Base-by-base conservation (phyloP, 2,888 invertebrate species). In the Onthophagus sagittarius region DNA sequence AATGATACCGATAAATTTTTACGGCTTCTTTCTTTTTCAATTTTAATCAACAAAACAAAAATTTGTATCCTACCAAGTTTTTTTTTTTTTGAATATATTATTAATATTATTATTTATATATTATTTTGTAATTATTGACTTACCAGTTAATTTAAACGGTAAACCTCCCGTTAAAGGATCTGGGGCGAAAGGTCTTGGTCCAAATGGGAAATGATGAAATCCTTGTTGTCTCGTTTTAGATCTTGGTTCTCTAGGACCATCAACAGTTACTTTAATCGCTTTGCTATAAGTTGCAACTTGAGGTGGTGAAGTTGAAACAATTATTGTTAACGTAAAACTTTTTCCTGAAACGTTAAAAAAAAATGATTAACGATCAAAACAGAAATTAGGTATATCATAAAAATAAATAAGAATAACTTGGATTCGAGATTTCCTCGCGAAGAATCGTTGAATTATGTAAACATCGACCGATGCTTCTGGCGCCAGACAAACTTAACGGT, bases 261-360 rank as follows among this genome's bases (percentile, higher is more conserved):
- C 99, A 76, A 99, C 99, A 0, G 99, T 99, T 81, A 99, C 98
- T 88, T 99, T 99, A 86, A 99, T 99, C 75, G 98, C 98, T 86
- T 98, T 98, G 83, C 91, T 93, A 85, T 98, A 98, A n/a, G 98
- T 96, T 75, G 96, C 95, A 77, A 99, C 93, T 88, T 98, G 98
- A 53, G 97, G 95, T 6, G 99, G 99, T 70, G 93, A 91, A 74
- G 97, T 95, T 78, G 95, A 94, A 82, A 99, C 91, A 83, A 96
- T 95, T 87, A 99, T 99, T 80, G 97, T 97, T 83, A 99, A 87
- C 63, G 95, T 95, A 87, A 99, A 99, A 82, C 97, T 98, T 87
- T 99, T 99, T 73, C 99, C 99, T 99, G 90, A 33, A 87, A 88
- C 9, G 11, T 7, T 53, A 53, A 53, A 53, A 53, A n/a, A 23